These are phyloP conservation scores for Eonycteris spelaea DNA, from an alignment of 2,113 vertebrate genomes.

Conservation along the genomic window DNA sequence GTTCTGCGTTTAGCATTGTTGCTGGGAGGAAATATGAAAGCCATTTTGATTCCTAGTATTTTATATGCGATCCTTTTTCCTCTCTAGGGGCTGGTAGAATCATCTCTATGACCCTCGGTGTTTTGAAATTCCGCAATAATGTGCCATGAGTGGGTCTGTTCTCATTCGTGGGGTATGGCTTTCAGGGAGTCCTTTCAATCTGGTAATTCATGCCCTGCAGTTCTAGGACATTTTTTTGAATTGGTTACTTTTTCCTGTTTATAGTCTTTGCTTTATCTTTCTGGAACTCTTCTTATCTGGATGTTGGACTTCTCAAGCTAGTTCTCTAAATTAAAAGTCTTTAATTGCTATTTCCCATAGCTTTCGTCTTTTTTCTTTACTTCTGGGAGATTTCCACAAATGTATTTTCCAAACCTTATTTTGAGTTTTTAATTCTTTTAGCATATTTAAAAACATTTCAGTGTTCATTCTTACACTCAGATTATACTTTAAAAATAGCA, in stretches of 20 bases:
- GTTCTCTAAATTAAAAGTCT: background rate
- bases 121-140: background rate
- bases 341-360: background rate
- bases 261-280: background rate
- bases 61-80: background rate
- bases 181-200: background rate
- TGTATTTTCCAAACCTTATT: background rate
- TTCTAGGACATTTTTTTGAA: background rate
- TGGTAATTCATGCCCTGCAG: background rate
- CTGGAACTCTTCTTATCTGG: background rate
- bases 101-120: background rate
- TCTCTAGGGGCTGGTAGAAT: background rate
- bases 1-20: background rate
- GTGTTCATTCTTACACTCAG: background rate
- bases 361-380: background rate
- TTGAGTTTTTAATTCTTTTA: constrained; percentile 19
- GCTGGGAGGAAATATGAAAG: background rate
- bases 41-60: background rate
- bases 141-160: background rate
- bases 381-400: background rate
- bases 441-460: background rate
- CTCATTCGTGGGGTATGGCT: background rate
- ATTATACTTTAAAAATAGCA: background rate
- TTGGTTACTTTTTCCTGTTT: background rate
- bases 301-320: background rate